Evolutionary conservation across 2,888 invertebrate species (phyloP), one percentile per base, ranked within the genome.

Genomic region (Zygaena filipendulae): DNA sequence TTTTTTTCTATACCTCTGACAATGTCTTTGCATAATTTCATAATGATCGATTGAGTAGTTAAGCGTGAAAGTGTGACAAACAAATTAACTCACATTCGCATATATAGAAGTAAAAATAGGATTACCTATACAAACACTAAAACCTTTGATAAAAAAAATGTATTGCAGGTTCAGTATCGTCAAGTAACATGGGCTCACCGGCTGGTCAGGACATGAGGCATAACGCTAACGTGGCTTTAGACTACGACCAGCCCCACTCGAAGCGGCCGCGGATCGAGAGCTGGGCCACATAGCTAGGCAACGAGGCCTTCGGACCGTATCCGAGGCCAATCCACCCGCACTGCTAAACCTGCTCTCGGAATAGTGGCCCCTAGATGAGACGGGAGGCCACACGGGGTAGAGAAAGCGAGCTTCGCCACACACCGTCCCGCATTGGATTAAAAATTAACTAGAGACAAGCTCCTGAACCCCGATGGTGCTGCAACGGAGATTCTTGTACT

Each of bases 201-300:
- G 79, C 74, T 37, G 82, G 82, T 20, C 86, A 72, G 39, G 77
- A 79, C 54, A 83, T 72, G 80, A 59, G 77, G 49, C 79, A 79
- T 54, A 42, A 60, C 27, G 59, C 48, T 52, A 53, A 59, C 18
- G 63, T 56, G 32, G 70, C 75, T 13, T 58, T 77, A 23, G 82
- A 82, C 49, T 84, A 84, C 51, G 82, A 84, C 47, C 80, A 83
- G 64, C 72, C 77, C 32, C 84, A 84, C 55, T 61, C 90, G 70
- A 96, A 96, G 80, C 86, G 95, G 62, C 88, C 92, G 54, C 87
- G 95, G 70, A 87, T 95, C 61, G 95, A 95, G 62, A 90, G 90
- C 38, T 96, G 96, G 95, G 87, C 90, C 69, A 91, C 92, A 87
- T 92, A 92, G 91, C 85, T 74, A 66, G 64, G 67, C 70, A 56